Base-by-base conservation (phyloP, 2,113 vertebrate genomes). In the Helogale parvula region DNA sequence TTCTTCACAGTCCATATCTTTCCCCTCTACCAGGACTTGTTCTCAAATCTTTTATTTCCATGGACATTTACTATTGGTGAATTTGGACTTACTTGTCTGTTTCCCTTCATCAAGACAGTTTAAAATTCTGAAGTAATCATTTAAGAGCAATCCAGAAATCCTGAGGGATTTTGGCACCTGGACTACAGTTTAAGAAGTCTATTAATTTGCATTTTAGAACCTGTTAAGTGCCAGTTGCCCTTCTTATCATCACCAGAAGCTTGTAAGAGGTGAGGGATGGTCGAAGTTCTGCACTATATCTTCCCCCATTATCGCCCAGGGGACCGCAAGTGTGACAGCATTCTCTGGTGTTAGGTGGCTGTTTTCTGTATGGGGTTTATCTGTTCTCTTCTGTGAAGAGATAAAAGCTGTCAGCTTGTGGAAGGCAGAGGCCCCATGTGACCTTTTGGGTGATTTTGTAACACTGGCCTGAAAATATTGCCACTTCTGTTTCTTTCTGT, bases 301-400 rank as follows among this genome's bases (percentile, higher is more conserved):
- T 41, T 52, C 11, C 68, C 68, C 4, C 0, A 0, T 45, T 85
- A 41, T 38, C 71, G 23, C 13, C 33, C 41, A 31, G 17, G 29
- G 33, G 14, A 82, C 80, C 23, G 6, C 25, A 65, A 54, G 84
- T 63, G 3, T 7, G 29, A 57, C 57, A 71, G 65, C 2, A 1
- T 54, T 71, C 71, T 93, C 38, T 79, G 88, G 54, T 66, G 94
- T 87, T 69, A 45, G 23, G 52, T 4, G n/a, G 84, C 72, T 50
- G 83, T 81, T 92, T 79, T 88, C 41, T 91, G 35, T 60, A 27
- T n/a, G 85, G 82, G 69, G 45, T 95, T 96, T 93, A 94, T 97
- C 82, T 72, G 60, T 3, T 91, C 83, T 25, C 23, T 88, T 92
- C 66, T 47, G 66, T 72, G 86, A 94, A 76, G 87, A 86, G 82